Evolutionary conservation across 2,113 vertebrate species (phyloP), one percentile per base, ranked within the genome.

Genomic region (Cacatua alba): DNA sequence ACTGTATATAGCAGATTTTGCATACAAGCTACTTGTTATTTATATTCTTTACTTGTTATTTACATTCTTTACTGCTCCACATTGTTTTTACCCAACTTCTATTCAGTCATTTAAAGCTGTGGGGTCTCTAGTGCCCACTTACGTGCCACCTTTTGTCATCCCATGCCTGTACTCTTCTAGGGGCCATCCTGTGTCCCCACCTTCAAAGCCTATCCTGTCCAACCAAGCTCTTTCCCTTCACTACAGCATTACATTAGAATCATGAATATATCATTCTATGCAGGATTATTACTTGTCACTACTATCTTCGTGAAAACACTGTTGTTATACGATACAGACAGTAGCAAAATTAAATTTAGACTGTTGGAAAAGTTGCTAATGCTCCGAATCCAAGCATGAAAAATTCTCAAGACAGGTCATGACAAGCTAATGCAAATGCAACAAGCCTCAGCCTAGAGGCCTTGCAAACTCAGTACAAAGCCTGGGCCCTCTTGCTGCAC

Each of bases 301-400:
- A 6, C 17, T 55, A 2, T 24, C 31, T 53, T 52, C 64, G 28
- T 64, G 25, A 53, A 76, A 89, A 76, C 11, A 18, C 6, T 33
- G 2, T 7, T 35, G 4, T 23, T 39, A 9, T 31, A 24, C 4
- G 2, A 55, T 13, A 84, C 1, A 2, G 33, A 69, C 14, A 64
- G 51, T 37, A 84, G 9, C 7, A 94, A 78, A 81, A 60, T 17
- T 59, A 41, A 64, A 59, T 20, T 52, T 71, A 37, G 20, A 39
- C 31, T 59, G 7, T 18, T 37, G 53, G 28, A 62, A 64, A 51
- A 77, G 17, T 14, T 55, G 17, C 11, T 55, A 35, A 60, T 65
- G 48, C 19, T 69, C 9, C 10, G 65, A 77, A 77, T 65, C 11
- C 21, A 74, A 43, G 35, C 6, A 60, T 13, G n/a, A 44, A 65